Base-by-base conservation (phyloP, 2,888 invertebrate species). In the Onthophagus sagittarius region DNA sequence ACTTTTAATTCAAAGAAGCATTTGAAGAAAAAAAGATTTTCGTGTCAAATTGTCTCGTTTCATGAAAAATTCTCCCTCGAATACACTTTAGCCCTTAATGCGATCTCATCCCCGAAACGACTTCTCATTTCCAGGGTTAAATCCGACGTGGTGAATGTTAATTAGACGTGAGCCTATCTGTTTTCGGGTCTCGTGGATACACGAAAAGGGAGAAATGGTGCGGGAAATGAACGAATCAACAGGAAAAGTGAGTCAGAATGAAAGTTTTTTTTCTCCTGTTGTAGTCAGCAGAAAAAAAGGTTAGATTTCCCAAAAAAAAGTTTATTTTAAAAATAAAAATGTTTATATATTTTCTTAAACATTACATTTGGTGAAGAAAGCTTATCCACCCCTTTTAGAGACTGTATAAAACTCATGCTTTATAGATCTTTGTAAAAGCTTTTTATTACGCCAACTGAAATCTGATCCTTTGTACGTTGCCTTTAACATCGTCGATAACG, bases 391-490 rank as follows among this genome's bases (percentile, higher is more conserved):
- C 23, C 23, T 23, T 23, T 23, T 23, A 23, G 3, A 23, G 23
- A 23, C 3, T 23, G 23, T 23, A 2, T 23, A 3, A 23, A 23
- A 23, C n/a, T n/a, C n/a, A n/a, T n/a, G n/a, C n/a, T n/a, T n/a
- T n/a, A n/a, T 23, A 23, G 23, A 23, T 23, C 23, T 23, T 23
- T 23, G 39, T 53, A 53, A 53, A 53, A 53, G 72, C 72, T 72
- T 72, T 72, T 72, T 72, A 72, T 64, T 72, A 63, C 72, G 67
- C 31, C 72, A 70, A 70, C 62, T 15, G 63, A 70, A 70, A 62
- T 70, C 70, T 67, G 67, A 67, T 67, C 67, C 67, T 67, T n/a
- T 67, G 32, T 67, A 67, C 32, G n/a, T 13, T 14, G 63, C 63
- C 4, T 67, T 31, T 23, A 23, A 31, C 23, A n/a, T 23, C 23